Evolutionary conservation across 2,113 vertebrate genomes (phyloP).

Genomic region (Mus pahari): DNA sequence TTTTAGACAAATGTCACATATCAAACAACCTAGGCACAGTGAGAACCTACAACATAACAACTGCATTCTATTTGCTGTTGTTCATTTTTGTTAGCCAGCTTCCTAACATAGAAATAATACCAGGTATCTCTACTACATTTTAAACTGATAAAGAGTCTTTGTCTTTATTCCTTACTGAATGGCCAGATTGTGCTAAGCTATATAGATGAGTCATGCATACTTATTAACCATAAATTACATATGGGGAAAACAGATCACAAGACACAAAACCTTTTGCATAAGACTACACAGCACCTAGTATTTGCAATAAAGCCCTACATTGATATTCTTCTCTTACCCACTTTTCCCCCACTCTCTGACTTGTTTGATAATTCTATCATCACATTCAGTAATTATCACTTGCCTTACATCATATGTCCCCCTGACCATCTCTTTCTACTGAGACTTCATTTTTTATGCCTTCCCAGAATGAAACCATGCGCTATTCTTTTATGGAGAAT

Average conservation of each 20-base stretch:
- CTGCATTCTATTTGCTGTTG: not conserved
- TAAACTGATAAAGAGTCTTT: not conserved
- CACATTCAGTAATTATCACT: not conserved
- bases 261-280: not conserved
- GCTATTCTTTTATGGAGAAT: not conserved
- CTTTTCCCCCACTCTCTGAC: not conserved
- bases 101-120: not conserved
- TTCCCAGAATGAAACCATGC: not conserved
- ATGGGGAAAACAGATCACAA: conserved; percentile 12
- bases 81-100: not conserved
- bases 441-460: not conserved
- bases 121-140: not conserved
- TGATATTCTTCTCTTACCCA: not conserved
- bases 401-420: not conserved
- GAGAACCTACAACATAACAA: conserved; percentile 2
- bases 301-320: not conserved
- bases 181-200: not conserved
- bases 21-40: conserved; percentile 21
- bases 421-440: not conserved
- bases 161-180: not conserved
- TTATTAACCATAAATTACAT: not conserved
- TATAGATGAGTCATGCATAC: not conserved
- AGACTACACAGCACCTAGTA: not conserved
- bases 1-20: conserved; percentile 51
- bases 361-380: not conserved